phyloP scores from a whole-genome alignment of 2,113 vertebrate species.

The Podiceps cristatus region DNA sequence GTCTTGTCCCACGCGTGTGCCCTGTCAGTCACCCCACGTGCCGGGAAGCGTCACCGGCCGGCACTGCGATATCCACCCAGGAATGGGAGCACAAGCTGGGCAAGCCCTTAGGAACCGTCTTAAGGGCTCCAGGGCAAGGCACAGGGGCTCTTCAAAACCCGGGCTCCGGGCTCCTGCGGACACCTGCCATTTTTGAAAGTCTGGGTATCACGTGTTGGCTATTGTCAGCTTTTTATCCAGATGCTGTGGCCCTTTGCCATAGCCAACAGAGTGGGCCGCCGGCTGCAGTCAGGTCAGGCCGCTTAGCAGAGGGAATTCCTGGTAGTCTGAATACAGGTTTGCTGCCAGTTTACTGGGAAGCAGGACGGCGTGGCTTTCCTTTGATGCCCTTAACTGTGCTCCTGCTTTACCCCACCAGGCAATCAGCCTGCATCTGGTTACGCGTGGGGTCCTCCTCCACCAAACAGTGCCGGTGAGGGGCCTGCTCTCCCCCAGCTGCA shows the following conservation, averaged over 20 bases:
- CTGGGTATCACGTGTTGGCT: background rate
- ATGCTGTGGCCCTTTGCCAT: background rate
- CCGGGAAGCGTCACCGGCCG: background rate
- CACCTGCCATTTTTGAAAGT: background rate
- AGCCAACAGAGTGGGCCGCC: background rate
- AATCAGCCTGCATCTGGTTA: background rate
- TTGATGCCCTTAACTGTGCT: background rate
- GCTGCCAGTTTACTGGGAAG: background rate
- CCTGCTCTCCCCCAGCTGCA: background rate
- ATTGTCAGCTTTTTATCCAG: background rate
- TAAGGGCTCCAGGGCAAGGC: background rate
- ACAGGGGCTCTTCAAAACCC: background rate
- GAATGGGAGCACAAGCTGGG: background rate
- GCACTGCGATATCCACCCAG: fast-evolving
- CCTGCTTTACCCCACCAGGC: background rate
- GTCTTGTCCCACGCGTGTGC: background rate
- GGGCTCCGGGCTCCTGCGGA: background rate
- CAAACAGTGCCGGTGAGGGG: background rate
- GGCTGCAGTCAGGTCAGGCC: background rate
- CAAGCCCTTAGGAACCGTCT: background rate
- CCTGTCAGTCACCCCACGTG: background rate
- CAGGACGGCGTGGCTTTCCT: background rate
- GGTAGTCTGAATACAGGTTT: background rate
- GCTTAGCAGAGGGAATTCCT: background rate
- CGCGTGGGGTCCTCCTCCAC: background rate